A percentile compares a stretch with the other conserved stretches of the same genome.
These are phyloP conservation scores for Setophaga petechia DNA, from an alignment of 2,113 vertebrate species.

Conservation along the genomic window DNA sequence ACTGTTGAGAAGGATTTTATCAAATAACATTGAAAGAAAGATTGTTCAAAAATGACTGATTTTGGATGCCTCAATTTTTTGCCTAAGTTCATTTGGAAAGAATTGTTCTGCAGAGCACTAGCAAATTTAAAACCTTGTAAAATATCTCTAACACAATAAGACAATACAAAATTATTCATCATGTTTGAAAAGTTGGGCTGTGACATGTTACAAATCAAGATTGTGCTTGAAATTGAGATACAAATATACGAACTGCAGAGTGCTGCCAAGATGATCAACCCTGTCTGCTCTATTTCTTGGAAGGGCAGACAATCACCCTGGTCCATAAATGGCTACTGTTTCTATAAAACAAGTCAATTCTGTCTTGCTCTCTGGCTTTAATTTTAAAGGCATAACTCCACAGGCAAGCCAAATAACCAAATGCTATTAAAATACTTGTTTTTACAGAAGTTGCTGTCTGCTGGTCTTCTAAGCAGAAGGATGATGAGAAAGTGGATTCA, in stretches of 20 bases:
- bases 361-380: neutral
- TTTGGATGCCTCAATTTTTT: neutral
- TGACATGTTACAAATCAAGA: neutral
- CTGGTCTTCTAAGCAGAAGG: neutral
- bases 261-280: neutral
- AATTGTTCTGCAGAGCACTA: neutral
- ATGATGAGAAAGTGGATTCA: neutral
- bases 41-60: neutral
- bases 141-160: neutral
- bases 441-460: neutral
- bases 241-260: neutral
- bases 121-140: neutral
- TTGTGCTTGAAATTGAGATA: neutral
- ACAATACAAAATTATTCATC: neutral
- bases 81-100: neutral
- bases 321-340: neutral
- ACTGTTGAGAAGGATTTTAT: neutral
- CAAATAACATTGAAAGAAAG: neutral
- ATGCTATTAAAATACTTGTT: neutral
- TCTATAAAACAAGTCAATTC: neutral
- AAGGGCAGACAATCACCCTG: neutral
- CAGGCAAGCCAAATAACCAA: neutral
- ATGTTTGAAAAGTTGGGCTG: neutral
- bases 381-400: neutral
- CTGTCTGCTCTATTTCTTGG: neutral